phyloP scores from a whole-genome alignment of 1,140 invertebrate species.

The Sycophila sp. region DNA sequence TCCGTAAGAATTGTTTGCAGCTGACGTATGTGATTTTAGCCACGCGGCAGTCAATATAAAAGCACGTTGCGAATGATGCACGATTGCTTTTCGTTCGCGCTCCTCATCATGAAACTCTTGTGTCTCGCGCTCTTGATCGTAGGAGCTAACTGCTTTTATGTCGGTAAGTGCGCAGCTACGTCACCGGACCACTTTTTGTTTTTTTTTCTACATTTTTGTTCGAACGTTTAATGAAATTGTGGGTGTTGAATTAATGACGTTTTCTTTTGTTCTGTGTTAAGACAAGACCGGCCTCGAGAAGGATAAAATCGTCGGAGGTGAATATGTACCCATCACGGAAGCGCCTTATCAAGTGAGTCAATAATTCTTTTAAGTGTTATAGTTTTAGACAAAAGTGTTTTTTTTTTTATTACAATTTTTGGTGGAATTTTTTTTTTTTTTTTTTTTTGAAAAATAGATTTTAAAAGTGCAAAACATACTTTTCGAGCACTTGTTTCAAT shows the following conservation, averaged over 20 bases:
- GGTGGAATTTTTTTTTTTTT: conserved; percentile 9
- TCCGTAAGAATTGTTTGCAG: neutral
- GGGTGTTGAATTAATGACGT: neutral
- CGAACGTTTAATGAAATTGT: neutral
- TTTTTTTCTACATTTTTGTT: neutral
- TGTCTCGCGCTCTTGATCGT: conserved; percentile 4
- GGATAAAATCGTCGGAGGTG: conserved; percentile 32
- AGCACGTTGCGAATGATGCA: neutral
- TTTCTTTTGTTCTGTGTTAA: neutral
- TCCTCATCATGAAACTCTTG: conserved; percentile 21
- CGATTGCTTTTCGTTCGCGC: conserved; percentile 13
- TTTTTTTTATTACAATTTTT: no score
- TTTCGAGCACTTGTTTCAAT: no score
- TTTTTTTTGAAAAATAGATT: neutral
- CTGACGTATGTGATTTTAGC: conserved; percentile 21
- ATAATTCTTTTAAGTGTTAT: no score
- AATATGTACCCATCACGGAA: conserved; percentile 2
- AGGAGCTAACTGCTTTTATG: conserved; percentile 14
- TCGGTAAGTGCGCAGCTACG: neutral
- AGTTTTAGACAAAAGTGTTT: no score
- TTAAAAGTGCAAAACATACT: no score
- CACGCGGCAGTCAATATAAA: conserved; percentile 21
- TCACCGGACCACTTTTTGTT: neutral
- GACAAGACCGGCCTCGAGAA: neutral
- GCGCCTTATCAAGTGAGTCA: conserved; percentile 36